Conservation (phyloP, 1,140 invertebrate genomes). For the Heliconius nattereri region DNA sequence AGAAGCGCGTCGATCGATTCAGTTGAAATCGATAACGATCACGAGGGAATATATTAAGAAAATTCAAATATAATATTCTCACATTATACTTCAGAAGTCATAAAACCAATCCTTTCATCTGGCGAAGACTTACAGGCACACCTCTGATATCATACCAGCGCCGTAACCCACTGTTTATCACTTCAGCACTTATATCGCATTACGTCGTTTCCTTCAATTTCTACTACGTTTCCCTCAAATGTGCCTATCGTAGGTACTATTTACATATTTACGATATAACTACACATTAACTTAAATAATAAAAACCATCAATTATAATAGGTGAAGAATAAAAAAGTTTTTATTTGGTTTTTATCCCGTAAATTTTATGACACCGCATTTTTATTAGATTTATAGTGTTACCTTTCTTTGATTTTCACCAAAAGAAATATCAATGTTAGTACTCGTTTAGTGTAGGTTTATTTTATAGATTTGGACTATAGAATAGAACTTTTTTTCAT, state of each 20-base stretch:
- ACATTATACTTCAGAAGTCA: conserved; percentile 62
- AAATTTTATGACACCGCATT: conserved; percentile 32
- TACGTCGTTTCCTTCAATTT: conserved; percentile 56
- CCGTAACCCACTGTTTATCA: conserved; percentile 53
- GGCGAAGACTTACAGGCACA: conserved; percentile 59
- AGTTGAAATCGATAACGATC: background rate
- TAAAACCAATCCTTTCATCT: conserved; percentile 65
- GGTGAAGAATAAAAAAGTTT: conserved; percentile 34
- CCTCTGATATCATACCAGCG: conserved; percentile 46
- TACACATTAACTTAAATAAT: conserved; percentile 34
- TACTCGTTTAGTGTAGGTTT: background rate
- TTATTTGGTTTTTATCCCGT: conserved; percentile 31
- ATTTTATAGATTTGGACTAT: no score
- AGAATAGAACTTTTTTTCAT: no score
- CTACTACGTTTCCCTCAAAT: conserved; percentile 44
- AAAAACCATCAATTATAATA: conserved; percentile 38
- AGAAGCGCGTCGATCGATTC: conserved; percentile 13
- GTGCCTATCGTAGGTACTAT: conserved; percentile 23
- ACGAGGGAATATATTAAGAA: background rate
- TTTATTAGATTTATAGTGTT: conserved; percentile 35
- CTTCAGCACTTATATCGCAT: conserved; percentile 52
- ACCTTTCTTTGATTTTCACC: conserved; percentile 20
- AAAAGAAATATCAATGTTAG: background rate
- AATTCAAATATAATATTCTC: conserved; percentile 20
- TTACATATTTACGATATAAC: conserved; percentile 33